These are phyloP conservation scores for Eupelmus urozonus DNA, from an alignment of 2,888 invertebrate genomes.

Conservation along the genomic window DNA sequence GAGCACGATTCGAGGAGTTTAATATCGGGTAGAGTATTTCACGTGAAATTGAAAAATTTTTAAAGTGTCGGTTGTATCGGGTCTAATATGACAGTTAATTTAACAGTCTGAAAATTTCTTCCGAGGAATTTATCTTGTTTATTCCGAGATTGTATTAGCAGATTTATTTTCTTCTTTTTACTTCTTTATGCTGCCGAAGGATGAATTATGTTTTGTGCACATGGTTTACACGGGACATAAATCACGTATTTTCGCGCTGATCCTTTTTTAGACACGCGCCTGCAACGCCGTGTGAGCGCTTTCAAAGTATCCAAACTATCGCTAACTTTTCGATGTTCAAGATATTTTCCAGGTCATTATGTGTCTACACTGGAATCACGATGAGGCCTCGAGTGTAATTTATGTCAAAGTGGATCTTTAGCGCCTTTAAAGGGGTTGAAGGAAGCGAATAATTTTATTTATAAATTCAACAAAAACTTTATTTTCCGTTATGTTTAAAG, in stretches of 20 bases:
- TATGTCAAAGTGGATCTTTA: neutral
- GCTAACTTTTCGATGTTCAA: neutral
- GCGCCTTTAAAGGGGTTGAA: neutral
- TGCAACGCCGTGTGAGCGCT: neutral
- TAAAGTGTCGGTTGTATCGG: neutral
- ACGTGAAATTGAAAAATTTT: too few species aligned
- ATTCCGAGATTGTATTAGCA: neutral
- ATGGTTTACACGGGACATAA: neutral
- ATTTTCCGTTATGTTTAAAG: too few species aligned
- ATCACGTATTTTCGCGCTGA: neutral
- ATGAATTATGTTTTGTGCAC: neutral
- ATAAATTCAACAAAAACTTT: too few species aligned
- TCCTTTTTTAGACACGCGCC: neutral
- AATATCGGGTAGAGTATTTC: too few species aligned
- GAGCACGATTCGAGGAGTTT: too few species aligned
- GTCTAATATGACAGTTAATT: neutral
- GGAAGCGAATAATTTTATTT: neutral
- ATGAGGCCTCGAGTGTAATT: neutral
- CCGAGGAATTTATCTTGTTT: neutral
- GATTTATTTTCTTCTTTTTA: neutral
- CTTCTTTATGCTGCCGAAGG: neutral
- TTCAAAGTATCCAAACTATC: neutral
- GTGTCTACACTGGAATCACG: neutral
- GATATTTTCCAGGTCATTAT: conserved; percentile 29
- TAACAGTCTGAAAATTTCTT: neutral